These are phyloP conservation scores for Momotus momota DNA, from an alignment of 2,797 vertebrate species.

Conservation along the genomic window DNA sequence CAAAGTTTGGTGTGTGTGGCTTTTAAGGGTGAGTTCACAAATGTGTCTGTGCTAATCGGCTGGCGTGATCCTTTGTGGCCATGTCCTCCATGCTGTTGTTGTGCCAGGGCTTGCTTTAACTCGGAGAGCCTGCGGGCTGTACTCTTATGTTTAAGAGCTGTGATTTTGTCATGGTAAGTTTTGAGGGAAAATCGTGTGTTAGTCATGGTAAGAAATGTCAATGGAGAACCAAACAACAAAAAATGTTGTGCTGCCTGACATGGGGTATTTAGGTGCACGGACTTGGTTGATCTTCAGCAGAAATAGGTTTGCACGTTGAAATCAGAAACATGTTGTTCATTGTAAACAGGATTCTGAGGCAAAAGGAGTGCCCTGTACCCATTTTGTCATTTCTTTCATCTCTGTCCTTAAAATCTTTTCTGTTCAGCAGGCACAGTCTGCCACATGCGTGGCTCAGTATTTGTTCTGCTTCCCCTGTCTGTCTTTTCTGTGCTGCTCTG, in stretches of 20 bases:
- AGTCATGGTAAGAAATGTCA: conserved; percentile 67
- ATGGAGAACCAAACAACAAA: conserved; percentile 19
- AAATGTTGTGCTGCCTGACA: neutral
- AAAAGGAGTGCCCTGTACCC: neutral
- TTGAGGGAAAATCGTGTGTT: conserved; percentile 64
- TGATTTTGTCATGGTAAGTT: conserved; percentile 73
- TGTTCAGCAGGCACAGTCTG: neutral
- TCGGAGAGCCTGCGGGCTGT: conserved; percentile 49
- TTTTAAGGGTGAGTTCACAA: conserved; percentile 8
- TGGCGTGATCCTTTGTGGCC: conserved; percentile 51
- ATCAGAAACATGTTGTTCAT: neutral
- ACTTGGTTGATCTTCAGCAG: neutral
- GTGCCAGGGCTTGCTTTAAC: conserved; percentile 43
- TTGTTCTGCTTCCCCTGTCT: neutral
- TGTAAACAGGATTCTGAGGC: neutral
- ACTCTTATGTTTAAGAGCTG: conserved; percentile 57
- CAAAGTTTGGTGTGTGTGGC: neutral
- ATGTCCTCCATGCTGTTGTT: neutral
- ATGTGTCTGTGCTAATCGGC: conserved; percentile 34
- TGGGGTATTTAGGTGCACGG: neutral
- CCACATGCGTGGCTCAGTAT: neutral
- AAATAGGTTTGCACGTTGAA: neutral
- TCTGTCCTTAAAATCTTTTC: neutral
- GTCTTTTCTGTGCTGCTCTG: neutral
- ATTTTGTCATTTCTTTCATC: neutral